Percentiles rank a stretch among this genome's conserved stretches.
Conservation (phyloP, 37 sponge, comb jelly and placozoan genomes). For the Halisarca cf. caerulea region DNA sequence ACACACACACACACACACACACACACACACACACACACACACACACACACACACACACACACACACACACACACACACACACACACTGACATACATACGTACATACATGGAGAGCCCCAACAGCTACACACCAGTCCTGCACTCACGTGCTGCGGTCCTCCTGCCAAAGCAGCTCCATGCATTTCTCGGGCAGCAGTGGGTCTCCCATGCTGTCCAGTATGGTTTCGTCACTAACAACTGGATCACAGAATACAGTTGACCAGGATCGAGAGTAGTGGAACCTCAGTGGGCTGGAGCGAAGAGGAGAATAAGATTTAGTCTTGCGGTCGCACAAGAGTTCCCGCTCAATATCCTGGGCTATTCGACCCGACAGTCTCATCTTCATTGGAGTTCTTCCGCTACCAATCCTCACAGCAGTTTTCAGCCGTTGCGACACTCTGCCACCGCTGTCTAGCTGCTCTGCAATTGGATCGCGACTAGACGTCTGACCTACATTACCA, state of each 20-base stretch:
- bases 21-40: too few relatives aligned
- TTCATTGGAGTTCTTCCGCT: conserved; percentile 19
- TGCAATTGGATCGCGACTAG: not conserved
- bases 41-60: too few relatives aligned
- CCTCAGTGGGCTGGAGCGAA: conserved; percentile 49
- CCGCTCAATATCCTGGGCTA: not conserved
- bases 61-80: too few relatives aligned
- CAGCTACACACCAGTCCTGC: not conserved
- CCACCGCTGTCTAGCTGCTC: not conserved
- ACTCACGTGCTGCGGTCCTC: conserved; percentile 7
- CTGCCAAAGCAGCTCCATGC: conserved; percentile 56
- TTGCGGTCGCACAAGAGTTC: not conserved
- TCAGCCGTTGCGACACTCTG: not conserved
- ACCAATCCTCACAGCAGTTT: conserved; percentile 9
- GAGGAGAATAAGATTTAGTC: conserved; percentile 68
- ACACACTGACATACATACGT: not conserved
- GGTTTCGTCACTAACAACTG: conserved; percentile 15
- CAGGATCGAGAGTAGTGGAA: conserved; percentile 59
- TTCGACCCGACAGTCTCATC: not conserved
- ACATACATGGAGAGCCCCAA: not conserved
- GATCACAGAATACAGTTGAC: conserved; percentile 73
- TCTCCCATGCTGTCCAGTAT: conserved; percentile 51
- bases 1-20: too few relatives aligned
- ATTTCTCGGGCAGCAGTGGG: conserved; percentile 63
- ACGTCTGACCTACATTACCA: not conserved